Conservation (phyloP, 1,140 invertebrate species). For the Drosophila navojoa region DNA sequence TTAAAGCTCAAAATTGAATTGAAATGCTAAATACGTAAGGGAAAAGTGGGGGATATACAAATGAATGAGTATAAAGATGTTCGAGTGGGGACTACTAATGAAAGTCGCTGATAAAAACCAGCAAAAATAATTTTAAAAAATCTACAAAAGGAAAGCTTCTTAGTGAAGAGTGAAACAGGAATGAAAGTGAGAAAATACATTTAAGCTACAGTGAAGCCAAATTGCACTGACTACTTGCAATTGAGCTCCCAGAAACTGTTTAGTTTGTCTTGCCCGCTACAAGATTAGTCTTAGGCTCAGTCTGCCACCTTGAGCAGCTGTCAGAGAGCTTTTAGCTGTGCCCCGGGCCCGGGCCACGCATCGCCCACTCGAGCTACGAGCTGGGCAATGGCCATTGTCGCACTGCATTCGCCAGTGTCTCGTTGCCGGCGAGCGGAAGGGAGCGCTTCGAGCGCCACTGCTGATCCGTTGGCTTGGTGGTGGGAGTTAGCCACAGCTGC, state of each 20-base stretch:
- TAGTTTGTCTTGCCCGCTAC: not conserved
- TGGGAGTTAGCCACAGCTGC: conserved; percentile 86
- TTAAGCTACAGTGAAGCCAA: not conserved
- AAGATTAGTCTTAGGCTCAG: not conserved
- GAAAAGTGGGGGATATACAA: no score
- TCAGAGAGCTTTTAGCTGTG: not conserved
- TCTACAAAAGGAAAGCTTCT: not conserved
- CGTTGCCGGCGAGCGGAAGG: conserved; percentile 19
- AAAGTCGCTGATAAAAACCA: no score
- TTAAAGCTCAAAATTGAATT: no score
- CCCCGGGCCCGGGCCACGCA: not conserved
- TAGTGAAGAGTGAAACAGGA: no score
- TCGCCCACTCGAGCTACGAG: conserved; percentile 35
- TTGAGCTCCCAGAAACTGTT: not conserved
- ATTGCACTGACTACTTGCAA: conserved; percentile 11
- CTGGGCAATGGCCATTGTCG: conserved; percentile 65
- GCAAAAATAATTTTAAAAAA: no score
- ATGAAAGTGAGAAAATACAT: no score
- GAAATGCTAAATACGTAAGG: no score
- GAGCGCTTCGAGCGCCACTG: conserved; percentile 55
- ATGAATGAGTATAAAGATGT: no score
- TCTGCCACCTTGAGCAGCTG: conserved; percentile 1
- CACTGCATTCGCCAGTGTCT: conserved; percentile 10
- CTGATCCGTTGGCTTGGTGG: conserved; percentile 13
- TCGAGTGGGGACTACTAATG: no score